phyloP scores from a whole-genome alignment of 2,113 vertebrate genomes.

The Hyaena hyaena region DNA sequence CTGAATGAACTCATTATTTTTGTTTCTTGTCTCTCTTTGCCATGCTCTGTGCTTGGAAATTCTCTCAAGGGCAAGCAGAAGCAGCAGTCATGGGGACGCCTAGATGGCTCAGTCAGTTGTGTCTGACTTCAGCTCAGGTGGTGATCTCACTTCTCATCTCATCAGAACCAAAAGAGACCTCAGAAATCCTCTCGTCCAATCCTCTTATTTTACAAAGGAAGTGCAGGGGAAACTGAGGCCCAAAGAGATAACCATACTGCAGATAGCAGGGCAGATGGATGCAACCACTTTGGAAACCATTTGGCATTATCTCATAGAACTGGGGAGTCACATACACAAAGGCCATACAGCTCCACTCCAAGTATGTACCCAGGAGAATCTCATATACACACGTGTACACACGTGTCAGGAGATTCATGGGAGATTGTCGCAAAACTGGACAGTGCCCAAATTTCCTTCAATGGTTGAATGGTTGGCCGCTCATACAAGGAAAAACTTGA shows the following conservation, averaged over 20 bases:
- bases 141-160: no score
- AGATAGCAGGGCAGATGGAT: neutral
- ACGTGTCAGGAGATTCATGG: neutral
- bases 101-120: no score
- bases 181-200: neutral
- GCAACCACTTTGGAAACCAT: neutral
- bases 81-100: neutral
- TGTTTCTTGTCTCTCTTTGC: neutral
- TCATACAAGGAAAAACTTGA: neutral
- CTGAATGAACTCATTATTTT: neutral
- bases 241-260: neutral
- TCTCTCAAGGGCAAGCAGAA: neutral
- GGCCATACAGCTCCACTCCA: neutral
- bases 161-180: neutral
- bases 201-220: neutral
- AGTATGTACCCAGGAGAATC: neutral
- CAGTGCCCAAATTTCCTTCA: neutral
- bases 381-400: neutral
- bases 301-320: neutral
- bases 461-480: neutral
- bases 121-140: no score
- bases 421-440: neutral
- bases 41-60: neutral
- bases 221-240: neutral
- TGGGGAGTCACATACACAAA: neutral